A percentile compares a stretch with the other conserved stretches of the same genome.
These are phyloP conservation scores for Erebia epiphron DNA, from an alignment of 2,888 invertebrate genomes.

Conservation along the genomic window DNA sequence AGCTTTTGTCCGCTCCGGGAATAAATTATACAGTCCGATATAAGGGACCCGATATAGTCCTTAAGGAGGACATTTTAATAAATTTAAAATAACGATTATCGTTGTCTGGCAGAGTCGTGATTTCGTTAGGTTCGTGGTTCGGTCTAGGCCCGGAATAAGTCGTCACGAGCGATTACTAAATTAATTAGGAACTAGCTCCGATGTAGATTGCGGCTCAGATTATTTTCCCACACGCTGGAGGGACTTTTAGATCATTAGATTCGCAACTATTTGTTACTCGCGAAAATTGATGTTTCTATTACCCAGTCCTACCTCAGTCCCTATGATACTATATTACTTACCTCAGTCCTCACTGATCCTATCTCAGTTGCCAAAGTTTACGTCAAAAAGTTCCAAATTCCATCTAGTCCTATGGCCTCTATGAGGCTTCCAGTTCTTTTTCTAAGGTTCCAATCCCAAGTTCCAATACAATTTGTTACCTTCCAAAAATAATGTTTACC, in stretches of 20 bases:
- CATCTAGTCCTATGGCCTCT: neutral
- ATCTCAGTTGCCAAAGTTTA: neutral
- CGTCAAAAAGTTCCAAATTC: neutral
- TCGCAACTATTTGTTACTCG: constrained; percentile 57
- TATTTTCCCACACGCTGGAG: constrained; percentile 78
- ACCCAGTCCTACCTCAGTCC: neutral
- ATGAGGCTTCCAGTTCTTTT: too few species aligned
- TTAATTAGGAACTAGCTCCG: constrained; percentile 81
- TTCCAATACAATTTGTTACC: too few species aligned
- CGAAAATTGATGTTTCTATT: constrained; percentile 35
- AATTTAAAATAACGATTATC: constrained; percentile 83
- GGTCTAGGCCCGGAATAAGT: constrained; percentile 78
- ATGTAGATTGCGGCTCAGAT: constrained; percentile 78
- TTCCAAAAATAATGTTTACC: too few species aligned
- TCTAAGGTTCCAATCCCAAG: too few species aligned
- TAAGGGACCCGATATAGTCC: constrained; percentile 79
- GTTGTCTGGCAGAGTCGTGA: constrained; percentile 80
- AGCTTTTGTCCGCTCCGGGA: constrained; percentile 69
- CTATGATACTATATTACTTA: too few species aligned
- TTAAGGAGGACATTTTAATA: constrained; percentile 82
- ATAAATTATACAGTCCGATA: constrained; percentile 82
- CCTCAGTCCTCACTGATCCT: too few species aligned
- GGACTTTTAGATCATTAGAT: constrained; percentile 64
- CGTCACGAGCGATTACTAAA: constrained; percentile 83
- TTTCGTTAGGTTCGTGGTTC: constrained; percentile 81